Evolutionary conservation across 2,888 invertebrate species (phyloP).

Genomic region (Platycnemis pennipes): DNA sequence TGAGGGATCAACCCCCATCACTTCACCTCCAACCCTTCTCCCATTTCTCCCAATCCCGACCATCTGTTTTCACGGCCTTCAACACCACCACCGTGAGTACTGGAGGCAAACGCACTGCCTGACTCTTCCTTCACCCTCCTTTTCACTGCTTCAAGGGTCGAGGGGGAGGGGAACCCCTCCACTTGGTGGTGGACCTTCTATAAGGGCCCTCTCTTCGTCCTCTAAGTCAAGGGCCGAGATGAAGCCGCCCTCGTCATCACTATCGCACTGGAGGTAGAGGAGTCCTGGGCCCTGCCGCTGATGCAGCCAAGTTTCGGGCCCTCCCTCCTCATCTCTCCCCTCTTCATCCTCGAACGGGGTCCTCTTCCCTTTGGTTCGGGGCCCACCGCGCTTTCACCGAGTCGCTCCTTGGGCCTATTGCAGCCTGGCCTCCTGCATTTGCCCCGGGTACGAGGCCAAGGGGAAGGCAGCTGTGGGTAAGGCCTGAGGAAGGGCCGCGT

Average conservation of each 20-base stretch:
- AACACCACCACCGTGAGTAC: background rate
- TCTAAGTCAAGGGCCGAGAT: background rate
- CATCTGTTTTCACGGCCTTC: background rate
- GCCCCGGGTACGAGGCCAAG: conserved; percentile 83
- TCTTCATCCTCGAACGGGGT: background rate
- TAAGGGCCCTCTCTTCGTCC: background rate
- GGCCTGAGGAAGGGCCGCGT: conserved; percentile 84
- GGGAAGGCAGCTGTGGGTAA: conserved; percentile 84
- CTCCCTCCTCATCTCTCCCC: background rate
- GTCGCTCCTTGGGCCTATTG: conserved; percentile 79
- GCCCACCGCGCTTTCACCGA: background rate
- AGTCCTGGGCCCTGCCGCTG: background rate
- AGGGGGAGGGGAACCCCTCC: background rate
- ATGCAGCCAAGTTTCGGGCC: background rate
- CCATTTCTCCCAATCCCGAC: background rate
- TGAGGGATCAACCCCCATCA: background rate
- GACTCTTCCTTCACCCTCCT: background rate
- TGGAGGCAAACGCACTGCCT: background rate
- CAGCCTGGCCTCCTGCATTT: conserved; percentile 89
- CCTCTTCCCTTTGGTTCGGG: background rate
- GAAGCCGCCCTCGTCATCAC: background rate
- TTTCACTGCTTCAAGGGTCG: background rate
- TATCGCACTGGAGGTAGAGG: background rate
- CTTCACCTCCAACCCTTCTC: background rate
- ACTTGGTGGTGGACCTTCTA: background rate